Evolutionary conservation across 2,888 invertebrate genomes (phyloP).

Genomic region (Herminia tarsipennalis): DNA sequence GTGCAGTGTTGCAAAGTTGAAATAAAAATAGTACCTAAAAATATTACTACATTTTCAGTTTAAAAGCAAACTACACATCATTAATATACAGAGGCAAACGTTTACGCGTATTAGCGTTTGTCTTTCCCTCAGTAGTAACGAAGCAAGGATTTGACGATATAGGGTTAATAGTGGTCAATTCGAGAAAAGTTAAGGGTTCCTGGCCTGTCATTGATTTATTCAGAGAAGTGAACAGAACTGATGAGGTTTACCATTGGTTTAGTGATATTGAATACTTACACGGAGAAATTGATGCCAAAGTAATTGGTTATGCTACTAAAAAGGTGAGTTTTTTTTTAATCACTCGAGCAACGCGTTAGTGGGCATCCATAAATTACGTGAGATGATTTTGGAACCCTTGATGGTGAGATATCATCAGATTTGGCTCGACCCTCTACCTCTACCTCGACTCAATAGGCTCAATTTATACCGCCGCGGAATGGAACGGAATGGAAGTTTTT

Average conservation of each 20-base stretch:
- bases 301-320: slow-evolving; percentile 57
- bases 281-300: slow-evolving; percentile 41
- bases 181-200: slow-evolving; percentile 2
- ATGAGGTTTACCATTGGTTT: slow-evolving; percentile 59
- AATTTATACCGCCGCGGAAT: no score
- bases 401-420: neutral
- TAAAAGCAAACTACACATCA: slow-evolving; percentile 57
- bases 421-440: neutral
- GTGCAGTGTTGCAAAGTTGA: no score
- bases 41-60: slow-evolving; percentile 45
- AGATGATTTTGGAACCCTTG: no score
- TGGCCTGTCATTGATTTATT: slow-evolving; percentile 50
- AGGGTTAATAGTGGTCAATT: slow-evolving; percentile 59
- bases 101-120: slow-evolving; percentile 50
- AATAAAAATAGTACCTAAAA: neutral
- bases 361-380: no score
- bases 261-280: slow-evolving; percentile 24
- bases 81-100: slow-evolving; percentile 47
- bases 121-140: slow-evolving; percentile 52
- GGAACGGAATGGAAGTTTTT: no score
- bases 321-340: slow-evolving; percentile 46
- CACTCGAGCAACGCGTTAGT: no score
- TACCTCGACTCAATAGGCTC: no score
- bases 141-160: slow-evolving; percentile 66
- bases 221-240: slow-evolving; percentile 52